Conservation (phyloP, 2,113 vertebrate species). For the Sterrhoptilus dennistouni region DNA sequence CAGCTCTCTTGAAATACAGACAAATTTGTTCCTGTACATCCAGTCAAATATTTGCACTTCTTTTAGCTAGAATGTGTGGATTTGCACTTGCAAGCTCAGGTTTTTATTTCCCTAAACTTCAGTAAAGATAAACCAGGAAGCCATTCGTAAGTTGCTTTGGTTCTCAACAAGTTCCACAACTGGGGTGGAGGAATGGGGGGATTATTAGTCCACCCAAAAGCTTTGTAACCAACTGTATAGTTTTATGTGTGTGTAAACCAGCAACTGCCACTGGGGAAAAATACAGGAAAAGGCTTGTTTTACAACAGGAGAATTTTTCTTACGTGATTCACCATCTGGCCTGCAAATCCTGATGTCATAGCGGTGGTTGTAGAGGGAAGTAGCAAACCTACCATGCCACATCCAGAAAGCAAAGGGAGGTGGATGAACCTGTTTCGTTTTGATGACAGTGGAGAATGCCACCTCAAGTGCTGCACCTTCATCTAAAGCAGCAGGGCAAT, state of each 20-base stretch:
- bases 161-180: neutral
- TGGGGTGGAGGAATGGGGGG: neutral
- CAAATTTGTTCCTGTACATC: neutral
- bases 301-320: neutral
- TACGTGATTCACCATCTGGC: slow-evolving; percentile 8
- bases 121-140: neutral
- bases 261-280: neutral
- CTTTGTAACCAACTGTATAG: neutral
- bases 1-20: neutral
- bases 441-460: neutral
- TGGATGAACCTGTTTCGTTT: neutral
- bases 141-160: neutral
- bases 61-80: neutral
- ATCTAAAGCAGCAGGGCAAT: neutral
- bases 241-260: neutral
- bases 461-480: neutral
- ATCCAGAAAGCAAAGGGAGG: neutral
- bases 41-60: neutral
- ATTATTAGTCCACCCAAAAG: neutral
- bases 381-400: neutral
- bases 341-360: neutral
- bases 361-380: neutral
- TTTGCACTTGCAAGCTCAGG: neutral
- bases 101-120: neutral
- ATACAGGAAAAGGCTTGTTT: slow-evolving; percentile 7